Conservation (phyloP, 2,797 vertebrate genomes). For the Falco berigora region DNA sequence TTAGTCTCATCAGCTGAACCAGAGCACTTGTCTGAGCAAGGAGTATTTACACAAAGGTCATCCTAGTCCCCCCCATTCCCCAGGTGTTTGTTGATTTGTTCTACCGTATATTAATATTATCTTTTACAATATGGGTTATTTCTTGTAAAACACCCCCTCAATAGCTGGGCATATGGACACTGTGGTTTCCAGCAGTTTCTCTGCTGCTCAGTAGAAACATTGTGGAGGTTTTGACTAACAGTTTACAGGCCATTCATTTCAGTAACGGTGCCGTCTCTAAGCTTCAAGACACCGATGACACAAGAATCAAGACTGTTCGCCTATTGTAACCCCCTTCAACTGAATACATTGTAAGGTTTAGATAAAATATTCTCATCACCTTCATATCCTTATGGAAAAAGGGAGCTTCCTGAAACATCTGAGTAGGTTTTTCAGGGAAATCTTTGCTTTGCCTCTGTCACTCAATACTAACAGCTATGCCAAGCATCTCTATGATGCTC, state of each 20-base stretch:
- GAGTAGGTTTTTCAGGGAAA: background rate
- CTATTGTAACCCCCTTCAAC: background rate
- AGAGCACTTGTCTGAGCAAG: background rate
- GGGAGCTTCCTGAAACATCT: background rate
- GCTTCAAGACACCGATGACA: background rate
- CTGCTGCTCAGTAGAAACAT: background rate
- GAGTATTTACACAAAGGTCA: background rate
- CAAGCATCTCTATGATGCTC: accelerated
- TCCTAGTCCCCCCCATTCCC: background rate
- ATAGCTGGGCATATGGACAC: background rate
- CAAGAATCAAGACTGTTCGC: background rate
- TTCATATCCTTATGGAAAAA: background rate
- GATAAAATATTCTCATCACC: background rate
- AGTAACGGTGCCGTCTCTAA: accelerated
- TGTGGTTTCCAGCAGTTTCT: background rate
- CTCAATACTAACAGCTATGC: background rate
- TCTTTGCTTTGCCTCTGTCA: background rate
- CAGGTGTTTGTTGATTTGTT: background rate
- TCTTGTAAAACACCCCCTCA: background rate
- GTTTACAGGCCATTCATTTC: accelerated
- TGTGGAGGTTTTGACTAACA: background rate
- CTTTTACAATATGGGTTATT: background rate
- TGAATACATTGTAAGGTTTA: background rate
- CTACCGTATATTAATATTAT: background rate
- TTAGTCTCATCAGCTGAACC: background rate